Evolutionary conservation across 2,113 vertebrate species (phyloP), one percentile per base, ranked within the genome.

Genomic region (Saimiri boliviensis): DNA sequence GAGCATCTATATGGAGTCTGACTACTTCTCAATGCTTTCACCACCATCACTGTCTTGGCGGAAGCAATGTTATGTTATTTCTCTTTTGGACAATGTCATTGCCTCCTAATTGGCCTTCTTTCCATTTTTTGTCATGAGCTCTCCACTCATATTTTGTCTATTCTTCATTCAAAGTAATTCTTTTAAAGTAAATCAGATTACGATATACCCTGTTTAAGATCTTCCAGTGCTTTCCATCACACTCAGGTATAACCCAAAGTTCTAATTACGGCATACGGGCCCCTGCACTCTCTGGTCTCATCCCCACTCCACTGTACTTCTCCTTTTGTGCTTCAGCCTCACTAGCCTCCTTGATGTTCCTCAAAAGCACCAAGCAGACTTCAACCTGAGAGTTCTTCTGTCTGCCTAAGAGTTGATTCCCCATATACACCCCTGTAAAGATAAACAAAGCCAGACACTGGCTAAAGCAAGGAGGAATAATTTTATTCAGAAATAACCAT

Each of bases 221-320:
- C 12, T 21, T 92, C n/a, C 30, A 27, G 3, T 37, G 12, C 42
- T 70, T 87, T 73, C 54, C 42, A 7, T 86, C 52, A 37, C 10
- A 60, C 12, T 52, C 13, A 27, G 8, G 5, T 73, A 68, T 77
- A 94, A 71, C 30, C 17, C 8, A 25, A 47, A 70, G 13, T 71
- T 52, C 42, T 77, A 9, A 20, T 6, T 6, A 76, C 9, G 32
- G 7, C 37, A 71, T 5, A 8, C 0, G 37, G 40, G n/a, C 4
- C 2, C n/a, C 3, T 86, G 45, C 3, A n/a, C 25, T 35, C 20
- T 52, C 37, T 92, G 47, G 42, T 32, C 21, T 60, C 35, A 49
- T 17, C 68, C 42, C n/a, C 9, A 52, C 30, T 6, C 32, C 19
- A 4, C 16, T n/a, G 21, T 6, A 32, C 4, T 27, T 25, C n/a